A percentile compares a stretch with the other conserved stretches of the same genome.
Evolutionary conservation across 2,113 vertebrate genomes (phyloP).

Genomic region (Xenus cinereus): DNA sequence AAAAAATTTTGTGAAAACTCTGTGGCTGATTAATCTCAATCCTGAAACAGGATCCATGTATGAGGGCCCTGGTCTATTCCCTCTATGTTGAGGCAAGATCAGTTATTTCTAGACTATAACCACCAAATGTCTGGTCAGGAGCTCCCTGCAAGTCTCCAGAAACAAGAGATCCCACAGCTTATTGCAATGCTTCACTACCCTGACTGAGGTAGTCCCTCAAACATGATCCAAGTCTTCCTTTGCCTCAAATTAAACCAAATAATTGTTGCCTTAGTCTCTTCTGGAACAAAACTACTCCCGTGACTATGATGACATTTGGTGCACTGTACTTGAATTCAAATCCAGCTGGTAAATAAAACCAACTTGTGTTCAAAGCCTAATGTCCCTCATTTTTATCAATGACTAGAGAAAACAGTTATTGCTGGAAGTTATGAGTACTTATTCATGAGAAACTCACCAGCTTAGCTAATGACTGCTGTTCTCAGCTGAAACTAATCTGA

Average conservation of each 20-base stretch:
- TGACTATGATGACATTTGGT: neutral
- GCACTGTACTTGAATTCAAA: neutral
- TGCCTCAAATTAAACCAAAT: neutral
- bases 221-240: neutral
- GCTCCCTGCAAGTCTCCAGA: neutral
- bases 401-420: neutral
- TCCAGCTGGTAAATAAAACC: neutral
- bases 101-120: neutral
- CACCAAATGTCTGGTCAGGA: neutral
- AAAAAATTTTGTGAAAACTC: neutral
- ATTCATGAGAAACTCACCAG: neutral
- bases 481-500: neutral
- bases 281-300: neutral
- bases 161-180: neutral
- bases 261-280: neutral
- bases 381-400: neutral
- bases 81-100: neutral
- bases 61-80: neutral
- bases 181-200: neutral
- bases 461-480: neutral
- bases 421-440: neutral
- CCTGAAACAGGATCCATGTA: neutral
- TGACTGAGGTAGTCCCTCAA: neutral
- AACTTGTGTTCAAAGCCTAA: neutral
- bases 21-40: neutral